phyloP scores from a whole-genome alignment of 2,113 vertebrate genomes.

The Sisor rabdophorus region DNA sequence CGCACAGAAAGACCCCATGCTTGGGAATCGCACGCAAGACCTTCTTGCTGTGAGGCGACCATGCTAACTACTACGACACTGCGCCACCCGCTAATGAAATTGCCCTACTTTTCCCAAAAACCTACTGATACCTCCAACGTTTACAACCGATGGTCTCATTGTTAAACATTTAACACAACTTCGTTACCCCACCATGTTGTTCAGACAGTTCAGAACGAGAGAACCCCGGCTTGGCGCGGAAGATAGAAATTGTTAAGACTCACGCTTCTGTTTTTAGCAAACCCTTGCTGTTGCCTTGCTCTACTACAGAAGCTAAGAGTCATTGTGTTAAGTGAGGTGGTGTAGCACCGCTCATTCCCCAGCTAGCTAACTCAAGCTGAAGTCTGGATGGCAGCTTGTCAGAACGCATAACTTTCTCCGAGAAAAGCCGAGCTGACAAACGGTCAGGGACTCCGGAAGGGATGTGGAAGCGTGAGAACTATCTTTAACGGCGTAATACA shows the following conservation, averaged over 20 bases:
- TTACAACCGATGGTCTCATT: not conserved
- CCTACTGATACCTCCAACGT: not conserved
- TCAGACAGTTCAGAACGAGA: not conserved
- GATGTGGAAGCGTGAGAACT: slow-evolving; percentile 32
- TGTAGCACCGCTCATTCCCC: slow-evolving; percentile 16
- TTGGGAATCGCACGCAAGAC: no score
- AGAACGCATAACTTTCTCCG: slow-evolving; percentile 21
- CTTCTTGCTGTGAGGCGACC: no score
- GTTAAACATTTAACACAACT: slow-evolving; percentile 3
- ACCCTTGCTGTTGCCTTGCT: not conserved
- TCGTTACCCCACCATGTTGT: no score
- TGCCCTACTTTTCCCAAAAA: not conserved
- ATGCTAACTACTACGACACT: no score
- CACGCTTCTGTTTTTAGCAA: not conserved
- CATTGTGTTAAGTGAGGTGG: slow-evolving; percentile 14
- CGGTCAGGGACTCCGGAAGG: slow-evolving; percentile 38
- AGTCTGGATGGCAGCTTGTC: slow-evolving; percentile 56
- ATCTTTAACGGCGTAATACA: slow-evolving; percentile 21
- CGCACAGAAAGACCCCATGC: no score
- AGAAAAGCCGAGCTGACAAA: slow-evolving; percentile 49
- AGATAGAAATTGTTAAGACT: not conserved
- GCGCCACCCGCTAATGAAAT: slow-evolving; percentile 12
- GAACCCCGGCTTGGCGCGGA: not conserved
- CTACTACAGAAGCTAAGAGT: slow-evolving; percentile 2
- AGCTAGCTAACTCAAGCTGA: slow-evolving; percentile 32